These are phyloP conservation scores for Apostichopus japonicus DNA, from an alignment of 35 echinoderm and acorn worm species.

Conservation along the genomic window DNA sequence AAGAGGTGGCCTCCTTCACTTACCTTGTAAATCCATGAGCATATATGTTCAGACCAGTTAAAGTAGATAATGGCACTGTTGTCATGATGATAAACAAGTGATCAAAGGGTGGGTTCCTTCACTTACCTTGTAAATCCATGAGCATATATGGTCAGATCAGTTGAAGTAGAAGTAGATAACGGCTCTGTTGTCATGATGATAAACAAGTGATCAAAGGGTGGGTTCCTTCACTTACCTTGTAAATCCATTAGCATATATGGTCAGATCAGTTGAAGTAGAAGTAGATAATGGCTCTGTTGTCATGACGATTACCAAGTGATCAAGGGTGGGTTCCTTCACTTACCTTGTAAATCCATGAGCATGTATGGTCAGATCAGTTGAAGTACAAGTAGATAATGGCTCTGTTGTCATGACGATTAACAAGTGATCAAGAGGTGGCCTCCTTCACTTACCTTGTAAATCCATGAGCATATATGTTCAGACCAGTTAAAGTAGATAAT, in stretches of 20 bases:
- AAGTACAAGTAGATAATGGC: no score
- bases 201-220: no score
- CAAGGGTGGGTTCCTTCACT: no score
- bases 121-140: no score
- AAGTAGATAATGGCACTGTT: slow-evolving; percentile 78
- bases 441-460: slow-evolving; percentile 84
- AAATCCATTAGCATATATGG: slow-evolving; percentile 83
- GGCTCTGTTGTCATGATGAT: no score
- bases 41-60: slow-evolving; percentile 76
- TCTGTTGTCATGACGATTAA: no score
- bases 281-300: slow-evolving; percentile 77
- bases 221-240: slow-evolving; percentile 73
- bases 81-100: slow-evolving; percentile 62
- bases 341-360: no score
- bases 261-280: slow-evolving; percentile 81
- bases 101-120: no score
- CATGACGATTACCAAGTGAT: slow-evolving; percentile 52
- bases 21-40: slow-evolving; percentile 92
- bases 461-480: slow-evolving; percentile 85
- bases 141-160: no score
- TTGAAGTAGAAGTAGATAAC: no score
- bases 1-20: slow-evolving; percentile 4
- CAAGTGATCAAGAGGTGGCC: no score
- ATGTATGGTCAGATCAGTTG: no score
- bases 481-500: slow-evolving; percentile 73